Percentiles rank a stretch among this genome's conserved stretches.
Conservation (phyloP, 2,113 vertebrate genomes). For the Candoia aspera region DNA sequence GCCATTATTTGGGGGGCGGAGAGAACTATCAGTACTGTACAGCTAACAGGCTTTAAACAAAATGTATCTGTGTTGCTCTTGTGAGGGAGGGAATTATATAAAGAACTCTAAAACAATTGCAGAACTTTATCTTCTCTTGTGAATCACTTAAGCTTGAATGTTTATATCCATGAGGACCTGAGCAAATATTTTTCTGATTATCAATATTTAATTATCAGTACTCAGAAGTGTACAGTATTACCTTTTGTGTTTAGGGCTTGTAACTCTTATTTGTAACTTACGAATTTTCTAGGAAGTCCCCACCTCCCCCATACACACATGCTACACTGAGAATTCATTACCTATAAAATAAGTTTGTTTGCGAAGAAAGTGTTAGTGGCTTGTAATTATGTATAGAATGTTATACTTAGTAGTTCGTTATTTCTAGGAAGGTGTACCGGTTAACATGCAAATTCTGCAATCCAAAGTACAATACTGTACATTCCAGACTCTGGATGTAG, state of each 20-base stretch:
- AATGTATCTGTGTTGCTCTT: background rate
- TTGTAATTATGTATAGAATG: background rate
- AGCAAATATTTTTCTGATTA: slow-evolving; percentile 16
- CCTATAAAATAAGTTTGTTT: background rate
- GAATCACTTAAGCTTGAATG: background rate
- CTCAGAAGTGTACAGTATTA: background rate
- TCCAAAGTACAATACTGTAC: background rate
- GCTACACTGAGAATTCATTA: background rate
- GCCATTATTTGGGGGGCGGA: background rate
- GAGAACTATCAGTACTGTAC: background rate
- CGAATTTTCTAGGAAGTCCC: background rate
- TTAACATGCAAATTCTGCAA: background rate
- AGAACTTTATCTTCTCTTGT: background rate
- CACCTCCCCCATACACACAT: background rate
- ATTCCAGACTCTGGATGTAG: background rate
- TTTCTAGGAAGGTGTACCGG: background rate
- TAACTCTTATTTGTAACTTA: background rate
- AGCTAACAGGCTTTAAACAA: background rate
- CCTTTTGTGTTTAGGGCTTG: background rate
- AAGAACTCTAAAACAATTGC: slow-evolving; percentile 21
- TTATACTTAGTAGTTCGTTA: background rate
- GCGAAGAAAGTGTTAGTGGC: background rate
- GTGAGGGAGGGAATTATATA: background rate
- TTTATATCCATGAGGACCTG: background rate
- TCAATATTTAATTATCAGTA: background rate